Evolutionary conservation across 2,888 invertebrate species (phyloP).

Genomic region (Candidula unifasciata): DNA sequence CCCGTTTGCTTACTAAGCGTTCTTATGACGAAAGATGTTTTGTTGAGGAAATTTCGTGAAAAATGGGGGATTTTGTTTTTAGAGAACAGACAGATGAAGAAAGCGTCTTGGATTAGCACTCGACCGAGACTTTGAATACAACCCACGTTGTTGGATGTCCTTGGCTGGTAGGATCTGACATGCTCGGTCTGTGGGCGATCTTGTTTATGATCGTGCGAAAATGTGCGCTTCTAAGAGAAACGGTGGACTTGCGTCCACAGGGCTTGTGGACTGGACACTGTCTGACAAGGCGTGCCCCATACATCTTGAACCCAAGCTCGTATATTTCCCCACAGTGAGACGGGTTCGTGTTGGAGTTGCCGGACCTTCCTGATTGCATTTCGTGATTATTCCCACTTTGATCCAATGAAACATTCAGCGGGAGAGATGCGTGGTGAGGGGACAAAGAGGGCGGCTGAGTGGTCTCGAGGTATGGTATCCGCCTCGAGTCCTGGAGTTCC

Average conservation of each 20-base stretch:
- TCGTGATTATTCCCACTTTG: conserved; percentile 33
- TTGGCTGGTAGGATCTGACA: neutral
- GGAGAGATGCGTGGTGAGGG: neutral
- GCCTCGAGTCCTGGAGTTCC: too few relatives aligned
- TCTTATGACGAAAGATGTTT: too few relatives aligned
- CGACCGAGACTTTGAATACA: neutral
- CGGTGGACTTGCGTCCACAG: conserved; percentile 2
- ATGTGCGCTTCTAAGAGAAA: conserved; percentile 16
- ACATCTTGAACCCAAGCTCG: conserved; percentile 29
- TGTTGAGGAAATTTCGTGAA: neutral
- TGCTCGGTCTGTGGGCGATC: neutral
- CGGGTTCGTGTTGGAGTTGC: conserved; percentile 19
- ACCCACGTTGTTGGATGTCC: neutral
- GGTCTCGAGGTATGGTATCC: too few relatives aligned
- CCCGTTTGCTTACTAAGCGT: too few relatives aligned
- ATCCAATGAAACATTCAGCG: neutral
- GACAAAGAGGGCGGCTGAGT: neutral
- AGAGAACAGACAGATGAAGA: neutral
- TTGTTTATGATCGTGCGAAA: conserved; percentile 27
- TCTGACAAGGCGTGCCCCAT: conserved; percentile 10
- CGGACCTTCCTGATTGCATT: conserved; percentile 39
- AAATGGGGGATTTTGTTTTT: neutral
- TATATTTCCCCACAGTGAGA: conserved; percentile 13
- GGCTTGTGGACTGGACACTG: conserved; percentile 7
- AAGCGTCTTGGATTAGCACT: neutral